Conservation (phyloP, 2,113 vertebrate genomes). For the Neodontobutis hainanensis region DNA sequence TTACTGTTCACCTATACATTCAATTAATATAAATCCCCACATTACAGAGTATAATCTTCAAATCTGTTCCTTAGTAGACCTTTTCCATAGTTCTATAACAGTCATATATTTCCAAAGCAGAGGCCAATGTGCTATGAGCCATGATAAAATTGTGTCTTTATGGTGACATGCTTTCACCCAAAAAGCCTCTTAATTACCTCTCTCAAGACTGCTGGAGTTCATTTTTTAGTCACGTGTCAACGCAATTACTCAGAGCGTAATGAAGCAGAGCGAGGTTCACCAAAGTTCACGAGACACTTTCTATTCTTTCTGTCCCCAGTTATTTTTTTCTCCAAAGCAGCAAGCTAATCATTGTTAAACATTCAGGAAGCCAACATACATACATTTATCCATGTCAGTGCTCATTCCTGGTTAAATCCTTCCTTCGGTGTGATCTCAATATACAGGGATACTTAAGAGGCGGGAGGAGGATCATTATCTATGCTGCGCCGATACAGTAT, state of each 20-base stretch:
- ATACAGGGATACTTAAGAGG: conserved; percentile 54
- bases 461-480: conserved; percentile 66
- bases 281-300: conserved; percentile 53
- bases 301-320: not conserved
- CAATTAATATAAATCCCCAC: too few species aligned
- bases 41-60: too few species aligned
- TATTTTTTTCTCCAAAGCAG: conserved; percentile 32
- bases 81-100: too few species aligned
- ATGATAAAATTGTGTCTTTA: conserved; percentile 32
- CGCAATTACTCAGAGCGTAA: conserved; percentile 69
- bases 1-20: too few species aligned
- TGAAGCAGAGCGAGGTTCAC: conserved; percentile 65
- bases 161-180: not conserved
- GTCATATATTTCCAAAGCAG: too few species aligned
- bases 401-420: conserved; percentile 58
- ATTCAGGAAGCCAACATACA: conserved; percentile 51
- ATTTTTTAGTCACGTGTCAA: conserved; percentile 66
- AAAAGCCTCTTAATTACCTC: conserved; percentile 59
- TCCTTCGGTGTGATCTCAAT: conserved; percentile 67
- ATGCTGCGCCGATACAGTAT: conserved; percentile 69
- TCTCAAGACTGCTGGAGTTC: conserved; percentile 55
- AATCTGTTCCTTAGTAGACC: too few species aligned
- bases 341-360: conserved; percentile 54
- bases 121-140: not conserved
- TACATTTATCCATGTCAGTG: conserved; percentile 62